Evolutionary conservation across 1,140 invertebrate species (phyloP), one percentile per base, ranked within the genome.

Genomic region (Globodera ellingtonae): DNA sequence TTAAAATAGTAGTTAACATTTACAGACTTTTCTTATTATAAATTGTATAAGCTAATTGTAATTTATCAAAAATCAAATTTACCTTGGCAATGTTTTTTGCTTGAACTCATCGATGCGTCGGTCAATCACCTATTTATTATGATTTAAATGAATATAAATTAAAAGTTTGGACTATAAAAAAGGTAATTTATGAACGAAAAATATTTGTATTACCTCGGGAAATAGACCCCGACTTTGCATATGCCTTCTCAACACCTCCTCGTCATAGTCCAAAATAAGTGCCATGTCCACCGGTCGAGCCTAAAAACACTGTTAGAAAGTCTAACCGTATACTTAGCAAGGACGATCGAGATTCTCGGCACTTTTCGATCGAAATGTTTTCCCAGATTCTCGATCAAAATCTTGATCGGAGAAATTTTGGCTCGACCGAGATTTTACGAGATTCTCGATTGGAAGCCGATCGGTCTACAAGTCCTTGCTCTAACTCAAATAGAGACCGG

Each of bases 251-350:
- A 89, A 78, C 44, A 86, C 87, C 21, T 86, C 81, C 76, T 89
- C 87, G 52, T 89, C 87, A 79, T 89, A 89, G 75, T 89, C 87
- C 15, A 89, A 72, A 35, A 89, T 89, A 78, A 89, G 24, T 8
- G 87, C 87, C 88, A 89, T 89, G 67, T 89, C 87, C 15, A 89
- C 85, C 35, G 74, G 72, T 72, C 88, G 83, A 24, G 89, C 85
- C 87, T 88, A 59, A 21, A 84, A 77, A 75, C 46, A 18, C 52
- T 65, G 4, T 70, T 35, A 24, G 24, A 15, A 35, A 35, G 35
- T 35, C 1, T 35, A 35, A 35, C 35, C 0, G 35, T 35, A 35
- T 35, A 35, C 35, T 35, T 35, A 35, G 35, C 35, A 35, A 35
- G 35, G 35, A 35, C 1, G 35, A 35, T 35, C 35, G 35, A 35